Evolutionary conservation across 2,797 vertebrate species (phyloP).

Genomic region (Strix occidentalis): DNA sequence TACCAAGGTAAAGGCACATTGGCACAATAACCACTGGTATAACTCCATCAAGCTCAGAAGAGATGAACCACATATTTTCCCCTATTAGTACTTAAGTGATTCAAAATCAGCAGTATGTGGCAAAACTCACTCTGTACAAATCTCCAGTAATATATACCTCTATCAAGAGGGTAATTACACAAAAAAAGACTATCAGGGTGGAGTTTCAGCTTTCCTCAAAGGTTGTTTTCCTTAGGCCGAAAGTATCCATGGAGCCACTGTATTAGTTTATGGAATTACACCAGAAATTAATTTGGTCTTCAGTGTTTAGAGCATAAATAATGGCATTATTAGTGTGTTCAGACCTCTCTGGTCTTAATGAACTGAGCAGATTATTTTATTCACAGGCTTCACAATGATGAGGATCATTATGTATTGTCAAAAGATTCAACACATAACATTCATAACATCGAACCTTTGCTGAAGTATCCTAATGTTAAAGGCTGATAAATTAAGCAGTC

Average conservation of each 20-base stretch:
- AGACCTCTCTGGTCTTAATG: constrained; percentile 28
- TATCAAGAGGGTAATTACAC: neutral
- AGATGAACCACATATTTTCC: neutral
- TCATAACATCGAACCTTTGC: constrained; percentile 19
- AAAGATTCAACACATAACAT: constrained; percentile 51
- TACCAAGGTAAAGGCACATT: neutral
- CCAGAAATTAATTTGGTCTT: constrained; percentile 17
- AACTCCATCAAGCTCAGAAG: neutral
- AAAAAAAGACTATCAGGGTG: neutral
- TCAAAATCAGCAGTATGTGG: neutral
- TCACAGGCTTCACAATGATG: constrained; percentile 36
- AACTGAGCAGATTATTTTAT: constrained; percentile 47
- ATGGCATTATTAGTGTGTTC: constrained; percentile 5
- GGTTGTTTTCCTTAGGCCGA: neutral
- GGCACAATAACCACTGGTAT: neutral
- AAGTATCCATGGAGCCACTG: neutral
- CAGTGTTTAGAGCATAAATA: constrained; percentile 10
- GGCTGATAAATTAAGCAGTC: constrained; percentile 48
- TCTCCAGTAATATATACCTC: neutral
- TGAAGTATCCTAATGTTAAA: constrained; percentile 18
- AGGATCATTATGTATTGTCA: constrained; percentile 51
- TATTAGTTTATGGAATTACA: neutral
- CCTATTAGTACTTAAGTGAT: neutral
- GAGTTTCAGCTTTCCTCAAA: neutral
- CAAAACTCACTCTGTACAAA: neutral